These are phyloP conservation scores for Rhopalosiphum maidis DNA, from an alignment of 1,140 invertebrate species.

Conservation along the genomic window DNA sequence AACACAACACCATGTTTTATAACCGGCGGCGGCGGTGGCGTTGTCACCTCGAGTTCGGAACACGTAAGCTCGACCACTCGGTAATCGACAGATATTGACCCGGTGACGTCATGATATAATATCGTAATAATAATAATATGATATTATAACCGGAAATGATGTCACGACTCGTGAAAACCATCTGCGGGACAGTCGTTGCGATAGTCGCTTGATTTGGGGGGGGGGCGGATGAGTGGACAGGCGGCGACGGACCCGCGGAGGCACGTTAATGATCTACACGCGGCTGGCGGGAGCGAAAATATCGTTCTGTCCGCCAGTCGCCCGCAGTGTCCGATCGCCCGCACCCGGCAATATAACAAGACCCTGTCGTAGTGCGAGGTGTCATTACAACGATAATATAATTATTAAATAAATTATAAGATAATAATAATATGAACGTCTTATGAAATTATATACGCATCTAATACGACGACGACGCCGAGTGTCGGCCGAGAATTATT, in stretches of 20 bases:
- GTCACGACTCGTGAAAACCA: slow-evolving; percentile 22
- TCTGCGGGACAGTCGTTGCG: neutral
- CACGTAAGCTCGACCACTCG: neutral
- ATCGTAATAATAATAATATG: no score
- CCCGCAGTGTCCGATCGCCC: neutral
- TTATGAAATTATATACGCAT: no score
- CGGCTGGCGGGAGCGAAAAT: neutral
- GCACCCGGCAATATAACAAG: no score
- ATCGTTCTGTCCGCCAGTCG: neutral
- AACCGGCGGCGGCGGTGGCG: neutral
- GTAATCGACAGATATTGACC: slow-evolving; percentile 22
- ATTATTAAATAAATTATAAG: no score
- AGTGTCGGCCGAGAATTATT: no score
- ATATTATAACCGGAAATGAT: slow-evolving; percentile 15
- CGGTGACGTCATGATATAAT: neutral
- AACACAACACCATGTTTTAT: neutral
- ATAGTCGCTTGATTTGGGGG: neutral
- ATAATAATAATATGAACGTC: no score
- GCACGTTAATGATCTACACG: no score
- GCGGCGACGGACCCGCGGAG: no score
- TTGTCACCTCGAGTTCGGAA: neutral
- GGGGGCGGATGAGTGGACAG: neutral
- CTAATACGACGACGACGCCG: no score
- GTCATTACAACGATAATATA: no score
- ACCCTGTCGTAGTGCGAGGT: no score